phyloP scores from a whole-genome alignment of 2,113 vertebrate species.

The Plecotus auritus region DNA sequence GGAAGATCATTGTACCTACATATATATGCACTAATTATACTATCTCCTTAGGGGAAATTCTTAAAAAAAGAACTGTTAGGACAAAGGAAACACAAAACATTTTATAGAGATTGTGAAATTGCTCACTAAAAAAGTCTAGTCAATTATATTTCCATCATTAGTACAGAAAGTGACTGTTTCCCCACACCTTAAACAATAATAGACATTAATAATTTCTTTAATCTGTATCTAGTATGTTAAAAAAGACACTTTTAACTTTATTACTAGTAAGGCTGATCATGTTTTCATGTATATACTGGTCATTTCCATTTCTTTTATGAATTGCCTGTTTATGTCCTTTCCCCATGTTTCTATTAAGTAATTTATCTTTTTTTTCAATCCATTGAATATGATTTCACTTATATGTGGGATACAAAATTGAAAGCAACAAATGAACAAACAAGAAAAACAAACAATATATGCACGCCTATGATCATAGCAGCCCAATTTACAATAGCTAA shows the following conservation, averaged over 20 bases:
- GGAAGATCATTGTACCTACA: background rate
- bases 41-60: slow-evolving; percentile 1
- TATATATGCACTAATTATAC: background rate
- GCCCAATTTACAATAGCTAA: too few relatives aligned
- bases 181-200: background rate
- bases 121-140: background rate
- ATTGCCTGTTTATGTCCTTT: background rate
- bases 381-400: too few relatives aligned
- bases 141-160: background rate
- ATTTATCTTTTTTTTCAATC: background rate
- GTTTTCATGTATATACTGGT: background rate
- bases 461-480: too few relatives aligned
- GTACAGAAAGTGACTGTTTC: background rate
- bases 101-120: background rate
- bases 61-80: background rate
- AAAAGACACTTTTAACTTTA: background rate
- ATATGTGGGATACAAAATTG: too few relatives aligned
- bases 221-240: background rate
- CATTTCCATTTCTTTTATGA: slow-evolving; percentile 14
- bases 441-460: too few relatives aligned
- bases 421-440: too few relatives aligned
- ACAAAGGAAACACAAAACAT: background rate
- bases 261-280: background rate
- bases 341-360: background rate
- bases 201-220: background rate